Evolutionary conservation across 2,888 invertebrate genomes (phyloP).

Genomic region (Phaonia tiefii): DNA sequence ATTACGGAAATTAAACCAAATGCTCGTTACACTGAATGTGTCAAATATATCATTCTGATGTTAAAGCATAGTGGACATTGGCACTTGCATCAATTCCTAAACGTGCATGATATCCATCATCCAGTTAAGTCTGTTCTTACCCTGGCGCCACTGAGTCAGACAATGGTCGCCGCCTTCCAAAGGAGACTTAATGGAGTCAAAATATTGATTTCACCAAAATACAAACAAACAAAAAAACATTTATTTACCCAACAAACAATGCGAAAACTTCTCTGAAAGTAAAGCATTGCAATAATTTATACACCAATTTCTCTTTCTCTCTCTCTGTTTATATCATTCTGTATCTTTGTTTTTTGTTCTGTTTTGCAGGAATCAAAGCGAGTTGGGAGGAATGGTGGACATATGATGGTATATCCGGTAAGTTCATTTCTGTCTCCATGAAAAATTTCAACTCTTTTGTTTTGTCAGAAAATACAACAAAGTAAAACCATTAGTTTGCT

Average conservation of each 20-base stretch:
- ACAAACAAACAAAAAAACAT: constrained; percentile 54
- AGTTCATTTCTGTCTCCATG: constrained; percentile 76
- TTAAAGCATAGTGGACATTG: too few species aligned
- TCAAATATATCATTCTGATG: neutral
- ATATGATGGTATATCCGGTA: constrained; percentile 96
- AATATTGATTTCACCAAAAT: constrained; percentile 64
- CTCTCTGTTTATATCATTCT: neutral
- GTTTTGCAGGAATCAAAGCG: constrained; percentile 78
- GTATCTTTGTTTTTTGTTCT: constrained; percentile 27
- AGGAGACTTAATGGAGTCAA: constrained; percentile 57
- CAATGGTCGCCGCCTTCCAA: constrained; percentile 40
- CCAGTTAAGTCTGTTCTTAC: neutral
- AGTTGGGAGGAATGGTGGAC: constrained; percentile 99
- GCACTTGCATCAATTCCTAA: too few species aligned
- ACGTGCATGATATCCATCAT: constrained; percentile 25
- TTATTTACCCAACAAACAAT: constrained; percentile 42
- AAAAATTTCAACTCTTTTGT: constrained; percentile 22
- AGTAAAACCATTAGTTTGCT: constrained; percentile 26
- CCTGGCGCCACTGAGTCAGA: constrained; percentile 48
- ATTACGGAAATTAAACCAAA: constrained; percentile 13
- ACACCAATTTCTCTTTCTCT: neutral
- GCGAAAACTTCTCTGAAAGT: neutral
- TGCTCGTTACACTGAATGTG: neutral
- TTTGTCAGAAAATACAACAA: neutral
- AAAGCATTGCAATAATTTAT: constrained; percentile 33